phyloP scores from a whole-genome alignment of 1,140 invertebrate species.

The Mizuhopecten yessoensis region DNA sequence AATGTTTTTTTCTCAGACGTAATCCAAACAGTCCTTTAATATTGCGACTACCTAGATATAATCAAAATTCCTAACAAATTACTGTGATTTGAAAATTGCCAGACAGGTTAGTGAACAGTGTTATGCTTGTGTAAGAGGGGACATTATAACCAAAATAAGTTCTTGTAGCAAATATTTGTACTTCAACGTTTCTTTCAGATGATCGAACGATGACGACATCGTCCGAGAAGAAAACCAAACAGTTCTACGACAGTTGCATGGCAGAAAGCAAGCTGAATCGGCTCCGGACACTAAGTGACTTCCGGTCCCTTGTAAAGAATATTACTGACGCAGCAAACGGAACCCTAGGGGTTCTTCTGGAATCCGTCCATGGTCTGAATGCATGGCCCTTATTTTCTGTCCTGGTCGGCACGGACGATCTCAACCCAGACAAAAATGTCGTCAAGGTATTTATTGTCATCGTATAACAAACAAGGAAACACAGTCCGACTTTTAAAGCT shows the following conservation, averaged over 20 bases:
- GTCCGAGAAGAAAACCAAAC: conserved; percentile 64
- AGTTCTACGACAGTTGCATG: conserved; percentile 73
- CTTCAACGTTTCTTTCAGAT: conserved; percentile 63
- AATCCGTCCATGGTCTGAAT: conserved; percentile 67
- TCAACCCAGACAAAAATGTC: conserved; percentile 53
- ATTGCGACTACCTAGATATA: no score
- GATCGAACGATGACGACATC: neutral
- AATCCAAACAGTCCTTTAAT: no score
- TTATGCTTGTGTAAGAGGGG: no score
- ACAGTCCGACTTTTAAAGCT: no score
- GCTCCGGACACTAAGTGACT: conserved; percentile 55
- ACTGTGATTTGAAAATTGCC: no score
- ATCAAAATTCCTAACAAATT: no score
- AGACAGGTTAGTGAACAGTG: no score
- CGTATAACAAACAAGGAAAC: no score
- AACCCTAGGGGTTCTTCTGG: conserved; percentile 63
- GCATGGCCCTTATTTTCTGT: conserved; percentile 74
- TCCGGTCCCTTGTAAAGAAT: conserved; percentile 57
- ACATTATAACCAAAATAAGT: no score
- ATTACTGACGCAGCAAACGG: conserved; percentile 51
- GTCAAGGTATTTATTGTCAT: conserved; percentile 41
- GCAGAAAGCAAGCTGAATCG: conserved; percentile 47
- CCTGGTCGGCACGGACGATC: conserved; percentile 71
- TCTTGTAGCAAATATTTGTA: no score
- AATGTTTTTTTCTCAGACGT: no score